Conservation (phyloP, 2,888 invertebrate genomes). For the Beris chalybata region DNA sequence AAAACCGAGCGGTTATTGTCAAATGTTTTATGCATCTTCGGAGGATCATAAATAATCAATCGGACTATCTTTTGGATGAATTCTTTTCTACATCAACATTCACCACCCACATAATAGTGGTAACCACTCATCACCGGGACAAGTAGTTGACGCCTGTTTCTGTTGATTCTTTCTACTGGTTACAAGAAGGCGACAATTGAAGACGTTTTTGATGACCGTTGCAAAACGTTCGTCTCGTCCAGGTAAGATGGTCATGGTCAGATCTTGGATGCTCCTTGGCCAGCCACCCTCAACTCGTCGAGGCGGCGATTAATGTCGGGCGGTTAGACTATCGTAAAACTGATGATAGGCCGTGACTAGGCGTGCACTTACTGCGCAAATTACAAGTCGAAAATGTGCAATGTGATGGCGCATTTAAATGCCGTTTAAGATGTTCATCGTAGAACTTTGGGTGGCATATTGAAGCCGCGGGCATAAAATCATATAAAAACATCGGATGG, state of each 20-base stretch:
- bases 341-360: slow-evolving; percentile 22
- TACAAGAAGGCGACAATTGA: slow-evolving; percentile 18
- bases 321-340: slow-evolving; percentile 18
- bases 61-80: slow-evolving; percentile 8
- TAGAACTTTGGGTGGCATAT: slow-evolving; percentile 24
- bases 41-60: slow-evolving; percentile 18
- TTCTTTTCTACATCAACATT: background rate
- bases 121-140: slow-evolving; percentile 21
- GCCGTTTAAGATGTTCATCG: slow-evolving; percentile 14
- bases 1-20: slow-evolving; percentile 12
- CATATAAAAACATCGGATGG: slow-evolving; percentile 11
- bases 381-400: slow-evolving; percentile 3
- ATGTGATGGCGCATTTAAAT: slow-evolving; percentile 6
- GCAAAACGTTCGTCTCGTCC: background rate
- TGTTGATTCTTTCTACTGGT: background rate
- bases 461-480: slow-evolving; percentile 7
- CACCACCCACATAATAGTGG: slow-evolving; percentile 20
- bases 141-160: slow-evolving; percentile 16
- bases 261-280: too few species aligned
- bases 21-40: slow-evolving; percentile 10
- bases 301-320: slow-evolving; percentile 4
- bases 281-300: background rate
- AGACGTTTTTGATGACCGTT: slow-evolving; percentile 15
- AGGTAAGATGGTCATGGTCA: background rate
- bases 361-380: slow-evolving; percentile 5